Conservation (phyloP, 2,113 vertebrate genomes). For the Malaclemys terrapin region DNA sequence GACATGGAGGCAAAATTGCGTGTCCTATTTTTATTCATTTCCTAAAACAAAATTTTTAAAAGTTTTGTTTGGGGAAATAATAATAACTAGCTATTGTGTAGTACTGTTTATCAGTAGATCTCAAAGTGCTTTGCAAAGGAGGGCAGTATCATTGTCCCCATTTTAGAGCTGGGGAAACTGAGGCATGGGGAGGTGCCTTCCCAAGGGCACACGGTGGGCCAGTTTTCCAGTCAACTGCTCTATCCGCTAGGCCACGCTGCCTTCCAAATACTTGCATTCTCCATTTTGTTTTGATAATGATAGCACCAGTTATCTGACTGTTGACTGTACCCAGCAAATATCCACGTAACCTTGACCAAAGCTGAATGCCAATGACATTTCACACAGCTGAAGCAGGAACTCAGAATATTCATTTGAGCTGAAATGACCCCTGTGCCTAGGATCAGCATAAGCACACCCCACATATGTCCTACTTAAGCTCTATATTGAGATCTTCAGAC, state of each 20-base stretch:
- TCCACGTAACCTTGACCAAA: fast-evolving
- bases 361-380: background rate
- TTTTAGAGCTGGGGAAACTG: background rate
- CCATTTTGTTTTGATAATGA: fast-evolving
- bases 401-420: background rate
- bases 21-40: fast-evolving
- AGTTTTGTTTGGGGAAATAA: fast-evolving
- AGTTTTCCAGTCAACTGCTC: background rate
- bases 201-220: background rate
- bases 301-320: background rate
- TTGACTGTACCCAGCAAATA: fast-evolving
- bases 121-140: background rate
- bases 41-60: fast-evolving
- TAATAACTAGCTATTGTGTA: background rate
- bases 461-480: background rate
- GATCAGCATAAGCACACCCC: background rate
- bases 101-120: background rate
- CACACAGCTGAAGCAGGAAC: background rate
- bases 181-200: background rate
- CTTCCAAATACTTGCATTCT: background rate
- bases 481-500: fast-evolving
- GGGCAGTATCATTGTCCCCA: background rate
- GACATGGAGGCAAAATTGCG: fast-evolving
- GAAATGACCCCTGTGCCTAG: background rate
- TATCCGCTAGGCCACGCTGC: background rate